Evolutionary conservation across 2,113 vertebrate species (phyloP).

Genomic region (Lucifuga dentata): DNA sequence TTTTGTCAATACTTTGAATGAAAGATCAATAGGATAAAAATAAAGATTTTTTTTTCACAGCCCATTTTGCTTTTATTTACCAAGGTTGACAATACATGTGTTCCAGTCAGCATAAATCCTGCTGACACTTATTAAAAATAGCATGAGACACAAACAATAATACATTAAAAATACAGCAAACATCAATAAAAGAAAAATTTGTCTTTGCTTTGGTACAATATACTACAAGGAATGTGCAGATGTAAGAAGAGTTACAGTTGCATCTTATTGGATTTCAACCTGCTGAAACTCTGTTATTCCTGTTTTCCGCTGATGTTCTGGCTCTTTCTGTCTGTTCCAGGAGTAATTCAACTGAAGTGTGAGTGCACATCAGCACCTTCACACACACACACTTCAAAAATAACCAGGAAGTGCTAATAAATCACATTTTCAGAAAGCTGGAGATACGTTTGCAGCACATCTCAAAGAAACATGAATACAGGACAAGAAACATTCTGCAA

Average conservation of each 20-base stretch:
- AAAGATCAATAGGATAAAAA: no score
- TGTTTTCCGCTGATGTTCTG: constrained; percentile 39
- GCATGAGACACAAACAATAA: no score
- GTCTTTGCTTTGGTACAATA: no score
- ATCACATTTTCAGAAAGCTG: constrained; percentile 54
- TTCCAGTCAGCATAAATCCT: no score
- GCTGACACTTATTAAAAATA: no score
- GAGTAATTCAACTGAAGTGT: constrained; percentile 40
- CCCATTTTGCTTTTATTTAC: no score
- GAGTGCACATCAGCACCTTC: constrained; percentile 45
- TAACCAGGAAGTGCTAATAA: constrained; percentile 40
- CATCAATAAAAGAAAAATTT: no score
- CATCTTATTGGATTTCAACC: constrained; percentile 57
- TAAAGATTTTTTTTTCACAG: no score
- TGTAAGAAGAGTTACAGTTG: constrained; percentile 7
- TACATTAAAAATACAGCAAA: no score
- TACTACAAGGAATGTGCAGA: constrained; percentile 13
- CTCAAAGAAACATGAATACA: neutral
- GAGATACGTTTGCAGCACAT: neutral
- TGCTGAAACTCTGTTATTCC: constrained; percentile 37
- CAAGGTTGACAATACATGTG: no score
- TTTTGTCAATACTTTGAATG: no score
- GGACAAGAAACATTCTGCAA: neutral
- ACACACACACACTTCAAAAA: constrained; percentile 17
- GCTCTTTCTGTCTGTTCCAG: constrained; percentile 27